Evolutionary conservation across 2,888 invertebrate genomes (phyloP).

Genomic region (Coremacera marginata): DNA sequence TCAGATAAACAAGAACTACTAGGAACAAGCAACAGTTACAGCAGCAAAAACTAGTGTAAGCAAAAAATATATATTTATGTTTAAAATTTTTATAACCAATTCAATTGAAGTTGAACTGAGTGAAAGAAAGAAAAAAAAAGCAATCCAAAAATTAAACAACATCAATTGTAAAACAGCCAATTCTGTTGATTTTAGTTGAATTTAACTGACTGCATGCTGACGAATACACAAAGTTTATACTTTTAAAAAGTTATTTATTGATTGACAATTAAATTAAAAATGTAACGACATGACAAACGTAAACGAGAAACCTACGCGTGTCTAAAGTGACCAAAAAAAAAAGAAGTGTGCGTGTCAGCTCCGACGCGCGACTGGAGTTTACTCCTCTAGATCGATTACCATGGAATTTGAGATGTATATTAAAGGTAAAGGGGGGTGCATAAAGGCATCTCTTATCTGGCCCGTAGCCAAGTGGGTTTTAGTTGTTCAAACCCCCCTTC

Average conservation of each 20-base stretch:
- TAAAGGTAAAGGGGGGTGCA: too few species aligned
- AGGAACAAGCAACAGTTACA: background rate
- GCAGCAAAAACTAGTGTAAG: conserved; percentile 3
- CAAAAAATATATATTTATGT: conserved; percentile 17
- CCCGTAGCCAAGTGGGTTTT: too few species aligned
- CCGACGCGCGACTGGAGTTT: too few species aligned
- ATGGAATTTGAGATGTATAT: too few species aligned
- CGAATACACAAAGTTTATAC: background rate
- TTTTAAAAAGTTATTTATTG: background rate
- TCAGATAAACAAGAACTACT: conserved; percentile 8
- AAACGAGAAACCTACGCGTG: too few species aligned
- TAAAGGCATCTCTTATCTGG: too few species aligned
- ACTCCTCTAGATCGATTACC: too few species aligned
- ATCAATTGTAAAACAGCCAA: background rate
- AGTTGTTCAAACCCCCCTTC: too few species aligned
- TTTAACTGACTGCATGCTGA: background rate
- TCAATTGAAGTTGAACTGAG: conserved; percentile 1
- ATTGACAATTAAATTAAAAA: too few species aligned
- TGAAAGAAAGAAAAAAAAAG: background rate
- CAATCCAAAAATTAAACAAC: background rate
- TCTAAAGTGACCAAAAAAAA: too few species aligned
- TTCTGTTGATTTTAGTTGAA: background rate
- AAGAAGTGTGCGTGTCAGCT: too few species aligned
- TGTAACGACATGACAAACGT: too few species aligned
- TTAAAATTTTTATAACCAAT: background rate